Evolutionary conservation across 2,797 vertebrate species (phyloP).

Genomic region (Lepilemur ruficaudatus): DNA sequence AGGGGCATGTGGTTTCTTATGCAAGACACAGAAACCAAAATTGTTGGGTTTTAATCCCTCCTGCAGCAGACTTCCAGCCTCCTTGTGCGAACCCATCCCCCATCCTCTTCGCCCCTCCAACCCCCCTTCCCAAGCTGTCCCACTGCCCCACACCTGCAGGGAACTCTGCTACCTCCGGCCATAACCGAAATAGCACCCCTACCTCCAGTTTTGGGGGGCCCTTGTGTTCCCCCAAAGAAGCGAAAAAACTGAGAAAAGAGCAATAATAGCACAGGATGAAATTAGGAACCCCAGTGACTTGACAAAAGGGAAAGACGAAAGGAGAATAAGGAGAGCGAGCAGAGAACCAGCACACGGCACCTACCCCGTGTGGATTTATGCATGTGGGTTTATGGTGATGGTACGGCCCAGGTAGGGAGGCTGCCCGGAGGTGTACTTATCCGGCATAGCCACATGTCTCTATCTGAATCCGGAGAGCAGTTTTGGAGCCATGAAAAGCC

Average conservation of each 20-base stretch:
- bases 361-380: background rate
- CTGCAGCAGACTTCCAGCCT: background rate
- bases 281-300: background rate
- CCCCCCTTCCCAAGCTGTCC: background rate
- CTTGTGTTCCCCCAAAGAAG: background rate
- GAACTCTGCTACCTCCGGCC: background rate
- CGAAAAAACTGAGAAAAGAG: background rate
- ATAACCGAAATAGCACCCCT: background rate
- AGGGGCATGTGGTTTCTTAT: background rate
- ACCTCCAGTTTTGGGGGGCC: background rate
- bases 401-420: background rate
- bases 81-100: background rate
- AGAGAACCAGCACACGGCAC: background rate
- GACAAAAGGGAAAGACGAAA: background rate
- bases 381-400: slow-evolving; percentile 25
- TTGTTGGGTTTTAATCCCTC: background rate
- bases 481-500: slow-evolving; percentile 12
- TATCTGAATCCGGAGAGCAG: background rate
- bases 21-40: background rate
- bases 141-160: background rate
- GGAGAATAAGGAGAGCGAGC: background rate
- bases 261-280: background rate
- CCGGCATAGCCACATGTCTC: background rate
- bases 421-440: background rate
- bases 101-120: fast-evolving